Evolutionary conservation across 1,140 invertebrate species (phyloP), one percentile per base, ranked within the genome.

Genomic region (Drosophila neocordata): DNA sequence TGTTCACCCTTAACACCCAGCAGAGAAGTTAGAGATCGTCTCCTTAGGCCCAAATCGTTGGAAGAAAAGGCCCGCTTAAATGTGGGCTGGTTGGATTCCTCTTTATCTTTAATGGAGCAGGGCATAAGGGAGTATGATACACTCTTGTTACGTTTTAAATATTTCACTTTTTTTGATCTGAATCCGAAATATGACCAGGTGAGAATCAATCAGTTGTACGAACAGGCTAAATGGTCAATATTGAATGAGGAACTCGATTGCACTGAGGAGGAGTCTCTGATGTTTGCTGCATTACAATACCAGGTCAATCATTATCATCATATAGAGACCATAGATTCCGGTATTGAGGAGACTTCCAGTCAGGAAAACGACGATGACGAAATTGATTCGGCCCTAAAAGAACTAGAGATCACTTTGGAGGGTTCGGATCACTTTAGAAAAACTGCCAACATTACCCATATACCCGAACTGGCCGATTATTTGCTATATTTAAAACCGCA

Each of bases 91-190:
- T 92, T 99, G 58, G 98, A 99, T 91, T 99, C 98, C 0, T 99
- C 98, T 0, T 93, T 99, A 22, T 99, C 98, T 0, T 96, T 99
- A 41, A 99, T 99, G 98, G 99, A 99, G 92, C 99, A 99, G 92
- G 98, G 98, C 12, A 95, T 99, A 1, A 93, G 95, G 66, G 98
- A 99, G 92, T 98, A 95, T 92, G 98, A 99, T 90, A 96, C 96
- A 1, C 93, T 99, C 1, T 94, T 95, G 84, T 93, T 98, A 0
- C 94, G 95, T 31, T 98, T 97, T 92, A 97, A 97, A 91, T 97
- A 97, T 92, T 99, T 94, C 92, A 97, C 94, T 83, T 98, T 97
- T 95, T 99, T 98, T 92, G 98, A 99, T 92, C 92, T 99, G 69
- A 98, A 98, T 92, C 95, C 97, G 7, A 97, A 98, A 92, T 97